phyloP scores from a whole-genome alignment of 2,888 invertebrate species.

The Oligia latruncula region DNA sequence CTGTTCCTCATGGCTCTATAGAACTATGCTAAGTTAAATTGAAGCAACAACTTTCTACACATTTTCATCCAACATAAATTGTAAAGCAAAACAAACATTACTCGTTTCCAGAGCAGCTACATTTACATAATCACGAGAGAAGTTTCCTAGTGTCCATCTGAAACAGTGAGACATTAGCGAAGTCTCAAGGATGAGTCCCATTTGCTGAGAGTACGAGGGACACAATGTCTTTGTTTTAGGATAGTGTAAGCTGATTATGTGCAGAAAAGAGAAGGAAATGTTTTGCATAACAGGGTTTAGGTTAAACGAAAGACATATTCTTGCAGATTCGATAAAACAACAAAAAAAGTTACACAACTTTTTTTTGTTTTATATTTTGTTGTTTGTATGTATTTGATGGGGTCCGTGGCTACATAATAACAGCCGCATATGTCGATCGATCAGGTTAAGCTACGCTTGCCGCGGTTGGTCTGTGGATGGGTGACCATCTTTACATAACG shows the following conservation, averaged over 20 bases:
- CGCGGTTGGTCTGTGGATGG: too few relatives aligned
- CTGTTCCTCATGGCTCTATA: not conserved
- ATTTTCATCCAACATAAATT: conserved; percentile 7
- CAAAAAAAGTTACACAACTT: too few relatives aligned
- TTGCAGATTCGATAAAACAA: not conserved
- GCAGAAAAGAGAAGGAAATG: not conserved
- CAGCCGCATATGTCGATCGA: too few relatives aligned
- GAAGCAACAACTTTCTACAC: not conserved
- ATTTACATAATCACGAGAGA: conserved; percentile 49
- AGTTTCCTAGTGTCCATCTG: conserved; percentile 37
- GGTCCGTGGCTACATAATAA: too few relatives aligned
- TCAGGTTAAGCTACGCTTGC: too few relatives aligned
- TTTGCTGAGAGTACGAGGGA: not conserved
- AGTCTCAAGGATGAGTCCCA: conserved; percentile 32
- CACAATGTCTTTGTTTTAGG: not conserved
- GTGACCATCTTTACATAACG: too few relatives aligned
- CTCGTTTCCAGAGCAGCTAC: conserved; percentile 6
- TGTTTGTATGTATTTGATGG: too few relatives aligned
- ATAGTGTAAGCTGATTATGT: conserved; percentile 13
- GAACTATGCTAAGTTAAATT: not conserved
- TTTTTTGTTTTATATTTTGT: too few relatives aligned
- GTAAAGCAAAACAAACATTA: conserved; percentile 36
- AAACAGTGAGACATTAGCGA: conserved; percentile 40
- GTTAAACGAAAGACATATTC: not conserved
- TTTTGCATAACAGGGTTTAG: not conserved